These are phyloP conservation scores for Zaprionus nigranus DNA, from an alignment of 1,140 invertebrate species.

Conservation along the genomic window DNA sequence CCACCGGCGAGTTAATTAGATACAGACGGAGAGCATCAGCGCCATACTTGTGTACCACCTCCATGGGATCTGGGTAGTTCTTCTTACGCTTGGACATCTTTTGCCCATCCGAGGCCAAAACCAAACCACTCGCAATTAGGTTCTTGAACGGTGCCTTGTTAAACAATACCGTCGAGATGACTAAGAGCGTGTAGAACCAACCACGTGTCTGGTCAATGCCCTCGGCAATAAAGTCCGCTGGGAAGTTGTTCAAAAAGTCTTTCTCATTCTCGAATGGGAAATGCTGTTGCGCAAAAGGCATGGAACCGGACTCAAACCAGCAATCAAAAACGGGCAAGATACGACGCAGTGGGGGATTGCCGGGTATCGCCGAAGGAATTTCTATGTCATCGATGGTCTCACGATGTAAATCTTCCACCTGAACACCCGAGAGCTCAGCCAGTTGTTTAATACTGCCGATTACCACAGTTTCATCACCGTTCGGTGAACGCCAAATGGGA, in stretches of 20 bases:
- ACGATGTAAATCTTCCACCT: conserved; percentile 96
- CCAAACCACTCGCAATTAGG: conserved; percentile 97
- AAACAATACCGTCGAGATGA: conserved; percentile 98
- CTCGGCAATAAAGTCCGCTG: conserved; percentile 99
- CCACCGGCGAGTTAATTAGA: conserved; percentile 99
- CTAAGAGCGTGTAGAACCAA: conserved; percentile 99
- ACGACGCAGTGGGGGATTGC: conserved; percentile 92
- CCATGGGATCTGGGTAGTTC: conserved; percentile 98
- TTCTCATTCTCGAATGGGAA: conserved; percentile 97
- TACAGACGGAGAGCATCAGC: conserved; percentile 98
- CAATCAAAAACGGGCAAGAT: conserved; percentile 99
- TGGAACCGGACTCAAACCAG: conserved; percentile 99
- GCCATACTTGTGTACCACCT: conserved; percentile 96
- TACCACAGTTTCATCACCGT: conserved; percentile 97
- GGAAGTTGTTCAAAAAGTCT: conserved; percentile 97
- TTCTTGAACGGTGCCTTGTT: conserved; percentile 99
- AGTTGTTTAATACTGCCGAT: conserved; percentile 97
- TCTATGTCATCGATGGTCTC: conserved; percentile 97
- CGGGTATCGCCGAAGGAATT: conserved; percentile 95
- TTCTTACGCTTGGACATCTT: conserved; percentile 99
- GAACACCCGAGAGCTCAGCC: conserved; percentile 91
- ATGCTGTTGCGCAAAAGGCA: conserved; percentile 99
- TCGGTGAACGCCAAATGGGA: conserved; percentile 98
- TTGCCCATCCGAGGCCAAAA: conserved; percentile 97
- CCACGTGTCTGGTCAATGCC: conserved; percentile 99